Evolutionary conservation across 92 coral and sea anemone species (phyloP).

Genomic region (Desmophyllum pertusum): DNA sequence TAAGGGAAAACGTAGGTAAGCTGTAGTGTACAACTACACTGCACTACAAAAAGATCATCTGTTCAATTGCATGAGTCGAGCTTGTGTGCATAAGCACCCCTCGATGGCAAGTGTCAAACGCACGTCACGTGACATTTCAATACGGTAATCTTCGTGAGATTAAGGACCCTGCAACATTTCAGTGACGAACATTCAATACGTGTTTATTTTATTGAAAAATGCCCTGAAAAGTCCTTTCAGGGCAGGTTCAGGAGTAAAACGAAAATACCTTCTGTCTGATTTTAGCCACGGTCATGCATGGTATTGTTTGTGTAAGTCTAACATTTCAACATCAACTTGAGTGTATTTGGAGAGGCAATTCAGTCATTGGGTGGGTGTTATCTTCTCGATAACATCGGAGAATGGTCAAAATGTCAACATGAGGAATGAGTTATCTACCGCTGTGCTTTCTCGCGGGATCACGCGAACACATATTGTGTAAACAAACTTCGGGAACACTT

Average conservation of each 20-base stretch:
- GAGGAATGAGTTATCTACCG: neutral
- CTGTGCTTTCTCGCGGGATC: neutral
- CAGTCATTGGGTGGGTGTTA: neutral
- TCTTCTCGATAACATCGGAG: slow-evolving; percentile 2
- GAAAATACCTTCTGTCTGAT: too few species aligned
- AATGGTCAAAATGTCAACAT: slow-evolving; percentile 23
- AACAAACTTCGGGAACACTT: too few species aligned
- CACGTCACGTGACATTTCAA: neutral
- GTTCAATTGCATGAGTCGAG: neutral
- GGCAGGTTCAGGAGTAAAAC: neutral
- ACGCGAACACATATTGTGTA: too few species aligned
- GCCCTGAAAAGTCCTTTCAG: neutral
- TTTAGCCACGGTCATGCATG: neutral
- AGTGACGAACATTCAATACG: neutral
- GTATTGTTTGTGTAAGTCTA: slow-evolving; percentile 7
- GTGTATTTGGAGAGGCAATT: slow-evolving; percentile 6
- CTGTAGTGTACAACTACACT: neutral
- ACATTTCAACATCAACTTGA: neutral
- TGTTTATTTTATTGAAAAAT: neutral
- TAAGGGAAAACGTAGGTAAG: neutral
- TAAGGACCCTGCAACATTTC: neutral
- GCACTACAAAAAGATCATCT: neutral
- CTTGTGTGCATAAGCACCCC: neutral
- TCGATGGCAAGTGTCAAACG: neutral
- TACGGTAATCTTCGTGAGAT: neutral